These are phyloP conservation scores for Actinopyga echinites DNA, from an alignment of 53 echinoderm and acorn worm genomes.

Conservation along the genomic window DNA sequence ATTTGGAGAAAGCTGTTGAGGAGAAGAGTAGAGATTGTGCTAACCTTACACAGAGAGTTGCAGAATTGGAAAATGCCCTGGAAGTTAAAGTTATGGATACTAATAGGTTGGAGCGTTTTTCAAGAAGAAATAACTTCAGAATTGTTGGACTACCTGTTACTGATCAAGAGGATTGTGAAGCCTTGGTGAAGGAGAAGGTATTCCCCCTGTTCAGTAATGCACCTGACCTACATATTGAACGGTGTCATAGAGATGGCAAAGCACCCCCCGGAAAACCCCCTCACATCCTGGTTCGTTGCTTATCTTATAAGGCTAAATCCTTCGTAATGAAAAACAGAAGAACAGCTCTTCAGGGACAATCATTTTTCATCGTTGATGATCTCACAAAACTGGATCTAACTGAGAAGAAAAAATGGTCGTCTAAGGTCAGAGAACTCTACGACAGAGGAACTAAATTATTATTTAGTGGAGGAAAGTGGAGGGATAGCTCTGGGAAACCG, in stretches of 20 bases:
- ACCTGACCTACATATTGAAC: not conserved
- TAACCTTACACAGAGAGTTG: not conserved
- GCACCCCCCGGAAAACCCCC: not conserved
- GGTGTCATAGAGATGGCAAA: slow-evolving; percentile 5
- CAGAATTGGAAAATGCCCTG: not conserved
- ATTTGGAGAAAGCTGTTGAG: not conserved
- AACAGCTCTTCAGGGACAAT: not conserved
- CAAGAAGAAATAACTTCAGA: not conserved
- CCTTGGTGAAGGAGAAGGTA: not conserved
- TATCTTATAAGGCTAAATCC: too few relatives aligned
- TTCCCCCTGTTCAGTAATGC: not conserved
- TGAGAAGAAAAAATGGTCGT: not conserved
- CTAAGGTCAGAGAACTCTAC: not conserved
- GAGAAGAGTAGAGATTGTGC: not conserved
- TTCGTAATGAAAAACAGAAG: not conserved
- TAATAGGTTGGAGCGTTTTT: not conserved
- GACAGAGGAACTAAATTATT: not conserved
- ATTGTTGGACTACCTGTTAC: not conserved
- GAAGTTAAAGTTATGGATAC: not conserved
- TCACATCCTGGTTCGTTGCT: not conserved
- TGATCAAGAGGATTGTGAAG: slow-evolving; percentile 2
- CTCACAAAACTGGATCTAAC: not conserved
- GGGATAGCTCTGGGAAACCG: not conserved
- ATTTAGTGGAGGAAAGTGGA: not conserved
- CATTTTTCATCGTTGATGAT: slow-evolving; percentile 8